Conservation (phyloP, 2,113 vertebrate species). For the Connochaetes taurinus region DNA sequence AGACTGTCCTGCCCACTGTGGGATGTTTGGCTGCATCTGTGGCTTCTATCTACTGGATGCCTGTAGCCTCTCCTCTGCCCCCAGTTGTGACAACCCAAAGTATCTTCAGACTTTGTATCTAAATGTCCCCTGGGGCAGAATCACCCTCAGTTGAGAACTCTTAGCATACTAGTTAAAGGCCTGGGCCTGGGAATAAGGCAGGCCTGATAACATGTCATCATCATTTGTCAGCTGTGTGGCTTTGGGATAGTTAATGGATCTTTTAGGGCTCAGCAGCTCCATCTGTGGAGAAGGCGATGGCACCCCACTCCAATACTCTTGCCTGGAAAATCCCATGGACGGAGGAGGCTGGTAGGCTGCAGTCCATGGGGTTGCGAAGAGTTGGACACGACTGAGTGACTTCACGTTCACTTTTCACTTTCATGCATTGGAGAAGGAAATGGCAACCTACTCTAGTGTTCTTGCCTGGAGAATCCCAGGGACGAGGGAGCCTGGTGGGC, state of each 20-base stretch:
- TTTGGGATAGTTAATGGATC: not conserved
- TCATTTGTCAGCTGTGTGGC: not conserved
- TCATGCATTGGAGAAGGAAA: no score
- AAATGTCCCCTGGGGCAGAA: not conserved
- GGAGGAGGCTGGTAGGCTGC: no score
- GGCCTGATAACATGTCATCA: not conserved
- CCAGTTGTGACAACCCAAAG: not conserved
- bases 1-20: not conserved
- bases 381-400: no score
- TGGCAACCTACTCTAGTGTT: no score
- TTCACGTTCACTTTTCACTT: no score
- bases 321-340: no score
- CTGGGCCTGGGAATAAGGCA: not conserved
- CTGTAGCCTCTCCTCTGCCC: not conserved
- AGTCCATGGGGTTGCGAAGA: fast-evolving
- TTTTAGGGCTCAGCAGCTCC: not conserved
- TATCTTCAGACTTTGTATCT: not conserved
- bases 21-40: not conserved
- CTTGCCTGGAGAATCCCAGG: no score
- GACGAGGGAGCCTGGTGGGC: no score
- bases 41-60: not conserved
- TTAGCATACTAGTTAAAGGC: not conserved
- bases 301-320: no score
- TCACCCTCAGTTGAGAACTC: not conserved
- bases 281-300: not conserved